Percentiles rank a stretch among this genome's conserved stretches.
phyloP scores from a whole-genome alignment of 2,888 invertebrate species.

The Chydorus sphaericus region DNA sequence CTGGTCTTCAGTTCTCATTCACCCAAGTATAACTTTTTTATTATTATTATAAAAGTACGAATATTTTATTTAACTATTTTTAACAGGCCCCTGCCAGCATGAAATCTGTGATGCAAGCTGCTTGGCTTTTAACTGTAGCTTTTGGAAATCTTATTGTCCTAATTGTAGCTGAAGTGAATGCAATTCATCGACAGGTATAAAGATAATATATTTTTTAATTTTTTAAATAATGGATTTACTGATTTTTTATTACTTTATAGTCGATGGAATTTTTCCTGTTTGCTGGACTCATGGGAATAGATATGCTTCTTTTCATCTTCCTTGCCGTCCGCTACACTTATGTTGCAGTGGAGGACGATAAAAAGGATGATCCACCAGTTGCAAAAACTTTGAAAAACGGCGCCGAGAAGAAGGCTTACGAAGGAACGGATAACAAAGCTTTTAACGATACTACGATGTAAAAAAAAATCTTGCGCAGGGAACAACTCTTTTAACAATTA shows the following conservation, averaged over 20 bases:
- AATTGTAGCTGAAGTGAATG: constrained; percentile 60
- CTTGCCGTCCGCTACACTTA: constrained; percentile 71
- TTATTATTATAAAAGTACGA: no score
- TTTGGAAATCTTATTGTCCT: constrained; percentile 88
- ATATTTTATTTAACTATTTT: no score
- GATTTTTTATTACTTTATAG: constrained; percentile 35
- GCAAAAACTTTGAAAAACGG: no score
- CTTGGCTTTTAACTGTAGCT: constrained; percentile 83
- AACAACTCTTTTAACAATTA: no score
- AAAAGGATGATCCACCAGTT: no score
- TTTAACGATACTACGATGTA: constrained; percentile 7
- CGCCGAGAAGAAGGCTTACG: no score
- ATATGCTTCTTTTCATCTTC: constrained; percentile 63
- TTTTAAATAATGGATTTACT: background rate
- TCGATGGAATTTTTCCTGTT: constrained; percentile 76
- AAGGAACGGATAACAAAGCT: constrained; percentile 5
- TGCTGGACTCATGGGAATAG: constrained; percentile 66
- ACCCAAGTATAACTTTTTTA: constrained; percentile 47
- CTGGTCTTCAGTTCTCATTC: constrained; percentile 89
- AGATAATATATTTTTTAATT: background rate
- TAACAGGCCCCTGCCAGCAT: constrained; percentile 67
- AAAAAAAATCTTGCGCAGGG: no score
- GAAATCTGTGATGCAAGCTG: constrained; percentile 86
- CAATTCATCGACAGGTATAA: constrained; percentile 58
- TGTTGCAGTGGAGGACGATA: constrained; percentile 25